Evolutionary conservation across 2,888 invertebrate species (phyloP).

Genomic region (Amiota mariae): DNA sequence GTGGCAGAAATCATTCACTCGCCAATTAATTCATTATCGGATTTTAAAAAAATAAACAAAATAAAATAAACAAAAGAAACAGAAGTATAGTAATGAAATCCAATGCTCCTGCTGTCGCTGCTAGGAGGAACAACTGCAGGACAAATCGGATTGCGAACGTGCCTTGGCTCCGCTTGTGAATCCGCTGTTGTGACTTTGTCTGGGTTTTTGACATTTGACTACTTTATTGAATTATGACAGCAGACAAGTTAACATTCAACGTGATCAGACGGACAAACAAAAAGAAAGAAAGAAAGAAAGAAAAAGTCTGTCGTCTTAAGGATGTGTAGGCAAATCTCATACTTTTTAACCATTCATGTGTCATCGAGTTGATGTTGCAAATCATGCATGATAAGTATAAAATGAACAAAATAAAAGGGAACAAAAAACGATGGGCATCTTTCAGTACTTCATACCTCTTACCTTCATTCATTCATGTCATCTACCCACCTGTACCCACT

Average conservation of each 20-base stretch:
- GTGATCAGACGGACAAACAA: not conserved
- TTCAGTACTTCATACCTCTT: not conserved
- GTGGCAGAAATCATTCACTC: not conserved
- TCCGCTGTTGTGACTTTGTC: slow-evolving; percentile 42
- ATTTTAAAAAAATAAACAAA: not conserved
- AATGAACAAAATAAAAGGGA: not conserved
- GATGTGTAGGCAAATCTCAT: slow-evolving; percentile 16
- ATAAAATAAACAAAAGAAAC: too few species aligned
- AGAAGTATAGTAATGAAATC: too few species aligned
- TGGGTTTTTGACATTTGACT: slow-evolving; percentile 60
- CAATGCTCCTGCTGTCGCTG: too few species aligned
- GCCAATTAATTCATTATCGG: slow-evolving; percentile 13
- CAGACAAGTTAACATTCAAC: slow-evolving; percentile 62
- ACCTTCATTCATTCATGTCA: too few species aligned
- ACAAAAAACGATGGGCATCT: not conserved
- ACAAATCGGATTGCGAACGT: not conserved
- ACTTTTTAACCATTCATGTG: too few species aligned
- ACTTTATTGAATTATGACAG: slow-evolving; percentile 71
- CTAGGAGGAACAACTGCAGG: not conserved
- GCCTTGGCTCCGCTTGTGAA: not conserved
- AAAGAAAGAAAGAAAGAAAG: not conserved
- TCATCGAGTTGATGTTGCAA: slow-evolving; percentile 6
- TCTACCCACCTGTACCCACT: not conserved
- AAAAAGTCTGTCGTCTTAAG: not conserved
- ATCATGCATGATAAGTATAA: slow-evolving; percentile 7